Evolutionary conservation across 2,888 invertebrate genomes (phyloP).

Genomic region (Phasia obesa): DNA sequence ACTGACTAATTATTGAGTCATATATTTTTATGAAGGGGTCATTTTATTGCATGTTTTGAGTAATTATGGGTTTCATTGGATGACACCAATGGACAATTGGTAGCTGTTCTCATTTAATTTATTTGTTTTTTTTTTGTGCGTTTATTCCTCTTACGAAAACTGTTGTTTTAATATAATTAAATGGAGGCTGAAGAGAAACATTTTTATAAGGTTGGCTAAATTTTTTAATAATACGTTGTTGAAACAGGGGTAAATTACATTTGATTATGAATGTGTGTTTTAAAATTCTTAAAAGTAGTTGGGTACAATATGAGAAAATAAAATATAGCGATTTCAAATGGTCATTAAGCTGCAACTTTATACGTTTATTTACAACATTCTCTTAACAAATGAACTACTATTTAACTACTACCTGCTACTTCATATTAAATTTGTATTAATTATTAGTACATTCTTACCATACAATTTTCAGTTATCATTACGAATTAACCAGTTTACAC

Average conservation of each 20-base stretch:
- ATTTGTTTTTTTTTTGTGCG: background rate
- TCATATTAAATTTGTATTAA: no score
- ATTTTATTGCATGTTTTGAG: conserved; percentile 63
- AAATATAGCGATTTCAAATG: no score
- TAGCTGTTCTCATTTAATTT: background rate
- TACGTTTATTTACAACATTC: no score
- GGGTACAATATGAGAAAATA: no score
- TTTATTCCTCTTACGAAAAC: background rate
- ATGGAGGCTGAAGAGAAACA: background rate
- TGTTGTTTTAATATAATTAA: background rate
- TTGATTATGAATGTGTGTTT: background rate
- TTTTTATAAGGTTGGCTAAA: conserved; percentile 34
- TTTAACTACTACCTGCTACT: no score
- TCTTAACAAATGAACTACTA: no score
- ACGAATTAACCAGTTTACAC: no score
- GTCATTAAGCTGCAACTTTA: no score
- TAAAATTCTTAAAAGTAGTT: background rate
- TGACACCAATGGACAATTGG: conserved; percentile 61
- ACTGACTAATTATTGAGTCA: conserved; percentile 49
- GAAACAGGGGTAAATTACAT: conserved; percentile 21
- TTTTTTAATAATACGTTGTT: conserved; percentile 58
- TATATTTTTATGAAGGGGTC: conserved; percentile 59
- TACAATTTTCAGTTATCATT: no score
- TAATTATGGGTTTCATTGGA: conserved; percentile 64
- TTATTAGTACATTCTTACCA: no score